Percentiles rank a stretch among this genome's conserved stretches.
Evolutionary conservation across 2,888 invertebrate species (phyloP).

Genomic region (Spodoptera littoralis): DNA sequence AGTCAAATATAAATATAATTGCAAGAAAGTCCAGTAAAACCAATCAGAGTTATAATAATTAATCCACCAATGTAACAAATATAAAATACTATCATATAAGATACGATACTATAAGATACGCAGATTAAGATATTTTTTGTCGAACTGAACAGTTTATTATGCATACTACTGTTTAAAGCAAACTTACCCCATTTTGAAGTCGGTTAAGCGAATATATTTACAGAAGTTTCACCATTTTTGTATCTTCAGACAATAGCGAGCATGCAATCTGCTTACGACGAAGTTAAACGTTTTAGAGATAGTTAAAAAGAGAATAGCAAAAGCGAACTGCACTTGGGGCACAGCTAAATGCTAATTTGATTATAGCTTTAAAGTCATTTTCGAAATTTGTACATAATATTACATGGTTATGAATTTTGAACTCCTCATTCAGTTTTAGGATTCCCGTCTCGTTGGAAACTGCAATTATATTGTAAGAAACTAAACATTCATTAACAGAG

Average conservation of each 20-base stretch:
- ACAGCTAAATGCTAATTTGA: conserved; percentile 50
- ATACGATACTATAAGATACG: too few relatives aligned
- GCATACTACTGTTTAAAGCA: too few relatives aligned
- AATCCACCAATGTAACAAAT: too few relatives aligned
- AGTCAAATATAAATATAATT: too few relatives aligned
- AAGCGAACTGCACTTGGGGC: conserved; percentile 42
- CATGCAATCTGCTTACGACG: conserved; percentile 39
- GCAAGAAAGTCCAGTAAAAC: too few relatives aligned
- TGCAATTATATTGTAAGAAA: too few relatives aligned
- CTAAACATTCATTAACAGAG: too few relatives aligned
- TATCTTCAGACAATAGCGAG: conserved; percentile 34
- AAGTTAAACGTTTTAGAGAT: conserved; percentile 34
- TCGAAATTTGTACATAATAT: conserved; percentile 31
- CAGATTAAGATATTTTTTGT: too few relatives aligned
- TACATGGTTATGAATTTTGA: conserved; percentile 20
- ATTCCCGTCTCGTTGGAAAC: conserved; percentile 7
- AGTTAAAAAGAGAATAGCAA: conserved; percentile 43
- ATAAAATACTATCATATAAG: too few relatives aligned
- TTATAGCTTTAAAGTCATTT: conserved; percentile 37
- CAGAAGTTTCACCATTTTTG: conserved; percentile 14
- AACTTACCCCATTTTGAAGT: too few relatives aligned
- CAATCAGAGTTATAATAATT: too few relatives aligned
- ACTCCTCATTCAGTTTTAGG: conserved; percentile 11
- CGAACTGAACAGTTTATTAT: too few relatives aligned
- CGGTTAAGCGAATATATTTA: conserved; percentile 15